Evolutionary conservation across 2,888 invertebrate species (phyloP).

Genomic region (Leptodirus hochenwartii): DNA sequence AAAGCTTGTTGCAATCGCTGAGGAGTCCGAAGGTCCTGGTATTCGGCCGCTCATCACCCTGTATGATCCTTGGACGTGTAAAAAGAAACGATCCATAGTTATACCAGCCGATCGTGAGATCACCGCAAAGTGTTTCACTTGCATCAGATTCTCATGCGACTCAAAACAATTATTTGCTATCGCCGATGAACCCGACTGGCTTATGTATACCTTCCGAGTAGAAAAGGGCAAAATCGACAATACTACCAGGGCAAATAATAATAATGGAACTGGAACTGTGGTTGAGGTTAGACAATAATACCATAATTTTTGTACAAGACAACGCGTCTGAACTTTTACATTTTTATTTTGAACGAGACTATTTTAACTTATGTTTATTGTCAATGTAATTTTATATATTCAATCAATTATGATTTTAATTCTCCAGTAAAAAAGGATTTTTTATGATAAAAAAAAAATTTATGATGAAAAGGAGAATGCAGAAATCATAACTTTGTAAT

Average conservation of each 20-base stretch:
- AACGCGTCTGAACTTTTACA: not conserved
- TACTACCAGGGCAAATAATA: constrained; percentile 49
- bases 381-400: no score
- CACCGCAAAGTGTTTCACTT: constrained; percentile 44
- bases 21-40: constrained; percentile 27
- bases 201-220: constrained; percentile 62
- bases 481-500: no score
- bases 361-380: no score
- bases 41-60: constrained; percentile 48
- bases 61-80: constrained; percentile 52
- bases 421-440: no score
- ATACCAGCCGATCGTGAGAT: constrained; percentile 23
- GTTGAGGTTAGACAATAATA: constrained; percentile 27
- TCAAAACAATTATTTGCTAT: constrained; percentile 64
- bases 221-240: constrained; percentile 68
- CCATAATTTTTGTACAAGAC: constrained; percentile 21
- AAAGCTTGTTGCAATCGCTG: constrained; percentile 44
- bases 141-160: constrained; percentile 63
- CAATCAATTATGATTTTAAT: no score
- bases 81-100: constrained; percentile 47
- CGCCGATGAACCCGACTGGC: constrained; percentile 70
- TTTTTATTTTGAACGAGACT: no score
- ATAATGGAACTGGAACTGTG: constrained; percentile 47
- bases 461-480: not conserved
- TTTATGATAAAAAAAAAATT: constrained; percentile 1